These are phyloP conservation scores for Campoletis sonorensis DNA, from an alignment of 1,140 invertebrate genomes.

Conservation along the genomic window DNA sequence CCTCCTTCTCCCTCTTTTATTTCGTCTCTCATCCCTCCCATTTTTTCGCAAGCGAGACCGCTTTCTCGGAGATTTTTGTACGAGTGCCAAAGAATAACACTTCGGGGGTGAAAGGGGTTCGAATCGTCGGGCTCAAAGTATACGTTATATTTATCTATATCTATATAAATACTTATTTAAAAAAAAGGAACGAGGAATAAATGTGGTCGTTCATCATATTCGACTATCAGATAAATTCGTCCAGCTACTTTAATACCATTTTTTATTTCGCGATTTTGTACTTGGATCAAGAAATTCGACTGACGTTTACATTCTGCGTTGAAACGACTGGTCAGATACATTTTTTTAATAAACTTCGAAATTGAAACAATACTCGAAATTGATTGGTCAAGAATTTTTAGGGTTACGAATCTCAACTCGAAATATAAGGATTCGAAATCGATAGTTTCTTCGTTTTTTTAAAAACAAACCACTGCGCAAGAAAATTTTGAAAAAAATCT, in stretches of 20 bases:
- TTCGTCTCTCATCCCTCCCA: background rate
- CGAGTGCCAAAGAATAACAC: conserved; percentile 25
- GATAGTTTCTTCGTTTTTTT: too few relatives aligned
- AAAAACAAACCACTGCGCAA: too few relatives aligned
- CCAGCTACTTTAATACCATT: background rate
- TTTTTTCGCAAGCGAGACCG: background rate
- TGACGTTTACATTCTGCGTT: too few relatives aligned
- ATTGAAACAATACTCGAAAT: too few relatives aligned
- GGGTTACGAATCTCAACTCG: too few relatives aligned
- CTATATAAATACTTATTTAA: background rate
- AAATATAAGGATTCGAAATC: too few relatives aligned
- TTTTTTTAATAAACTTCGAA: too few relatives aligned
- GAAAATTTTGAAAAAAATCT: too few relatives aligned
- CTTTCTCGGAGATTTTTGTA: conserved; percentile 23
- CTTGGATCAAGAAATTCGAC: too few relatives aligned
- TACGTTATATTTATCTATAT: background rate
- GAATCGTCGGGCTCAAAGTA: background rate
- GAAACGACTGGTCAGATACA: too few relatives aligned
- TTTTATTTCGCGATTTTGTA: too few relatives aligned
- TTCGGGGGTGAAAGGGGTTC: background rate
- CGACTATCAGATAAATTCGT: conserved; percentile 31
- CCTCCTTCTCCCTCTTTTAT: background rate
- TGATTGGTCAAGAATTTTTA: too few relatives aligned
- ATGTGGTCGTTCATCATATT: conserved; percentile 35
- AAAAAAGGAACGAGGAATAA: background rate